Percentiles rank a stretch among this genome's conserved stretches.
Evolutionary conservation across 2,113 vertebrate genomes (phyloP).

Genomic region (Callorhinus ursinus): DNA sequence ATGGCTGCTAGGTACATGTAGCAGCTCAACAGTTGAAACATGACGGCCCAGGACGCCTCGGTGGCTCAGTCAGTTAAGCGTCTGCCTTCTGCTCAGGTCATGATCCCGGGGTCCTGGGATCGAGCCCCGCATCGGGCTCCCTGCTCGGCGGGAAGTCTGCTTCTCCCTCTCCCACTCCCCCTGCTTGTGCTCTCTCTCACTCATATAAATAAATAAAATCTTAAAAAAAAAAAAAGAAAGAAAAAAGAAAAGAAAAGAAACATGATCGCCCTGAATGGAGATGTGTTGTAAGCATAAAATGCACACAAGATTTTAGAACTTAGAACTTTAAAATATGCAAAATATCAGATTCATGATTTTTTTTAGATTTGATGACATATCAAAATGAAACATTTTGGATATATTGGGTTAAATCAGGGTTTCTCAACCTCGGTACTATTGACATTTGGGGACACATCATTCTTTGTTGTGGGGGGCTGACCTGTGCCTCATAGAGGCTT

Average conservation of each 20-base stretch:
- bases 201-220: neutral
- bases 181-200: neutral
- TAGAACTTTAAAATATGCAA: neutral
- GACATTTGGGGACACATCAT: neutral
- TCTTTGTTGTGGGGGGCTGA: neutral
- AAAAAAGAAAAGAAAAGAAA: neutral
- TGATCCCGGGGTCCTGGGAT: neutral
- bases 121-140: fast-evolving
- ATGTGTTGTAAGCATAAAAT: neutral
- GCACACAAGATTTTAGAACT: neutral
- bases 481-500: neutral
- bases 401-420: neutral
- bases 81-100: neutral
- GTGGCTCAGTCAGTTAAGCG: neutral
- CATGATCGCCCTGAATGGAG: neutral
- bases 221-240: no score
- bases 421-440: neutral
- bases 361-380: neutral
- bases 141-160: neutral
- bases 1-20: fast-evolving
- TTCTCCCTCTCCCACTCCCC: neutral
- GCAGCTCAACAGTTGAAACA: neutral
- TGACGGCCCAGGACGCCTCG: neutral
- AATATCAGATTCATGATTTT: neutral
- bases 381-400: neutral